Evolutionary conservation across 1,140 invertebrate genomes (phyloP).

Genomic region (Ceratosolen solmsi): DNA sequence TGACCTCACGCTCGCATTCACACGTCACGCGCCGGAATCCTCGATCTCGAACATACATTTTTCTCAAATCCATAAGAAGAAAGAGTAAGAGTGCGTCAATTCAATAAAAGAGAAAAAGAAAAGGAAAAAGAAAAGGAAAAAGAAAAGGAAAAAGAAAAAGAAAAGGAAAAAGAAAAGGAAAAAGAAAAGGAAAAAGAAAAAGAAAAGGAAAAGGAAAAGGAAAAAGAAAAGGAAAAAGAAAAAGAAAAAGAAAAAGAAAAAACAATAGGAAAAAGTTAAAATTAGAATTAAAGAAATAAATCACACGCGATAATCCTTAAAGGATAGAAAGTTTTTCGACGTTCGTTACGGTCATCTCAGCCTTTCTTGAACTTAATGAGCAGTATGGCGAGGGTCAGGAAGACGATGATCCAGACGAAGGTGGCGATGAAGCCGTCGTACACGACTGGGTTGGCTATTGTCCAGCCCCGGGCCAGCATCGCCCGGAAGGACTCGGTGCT

Average conservation of each 20-base stretch:
- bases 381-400: constrained; percentile 85
- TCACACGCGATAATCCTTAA: background rate
- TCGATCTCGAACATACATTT: background rate
- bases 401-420: constrained; percentile 86
- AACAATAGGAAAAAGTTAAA: no score
- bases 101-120: background rate
- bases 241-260: no score
- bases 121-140: background rate
- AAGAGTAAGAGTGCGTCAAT: background rate
- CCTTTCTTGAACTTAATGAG: constrained; percentile 84
- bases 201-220: no score
- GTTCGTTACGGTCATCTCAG: background rate
- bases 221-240: no score
- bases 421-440: constrained; percentile 91
- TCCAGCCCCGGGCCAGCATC: constrained; percentile 92
- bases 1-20: background rate
- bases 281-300: no score
- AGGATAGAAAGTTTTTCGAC: background rate
- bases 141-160: background rate
- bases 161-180: background rate
- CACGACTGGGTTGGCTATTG: constrained; percentile 82
- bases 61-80: constrained; percentile 2
- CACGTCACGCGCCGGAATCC: background rate
- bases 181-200: background rate
- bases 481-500: constrained; percentile 92